phyloP scores from a whole-genome alignment of 2,113 vertebrate species.

The Melospiza georgiana region DNA sequence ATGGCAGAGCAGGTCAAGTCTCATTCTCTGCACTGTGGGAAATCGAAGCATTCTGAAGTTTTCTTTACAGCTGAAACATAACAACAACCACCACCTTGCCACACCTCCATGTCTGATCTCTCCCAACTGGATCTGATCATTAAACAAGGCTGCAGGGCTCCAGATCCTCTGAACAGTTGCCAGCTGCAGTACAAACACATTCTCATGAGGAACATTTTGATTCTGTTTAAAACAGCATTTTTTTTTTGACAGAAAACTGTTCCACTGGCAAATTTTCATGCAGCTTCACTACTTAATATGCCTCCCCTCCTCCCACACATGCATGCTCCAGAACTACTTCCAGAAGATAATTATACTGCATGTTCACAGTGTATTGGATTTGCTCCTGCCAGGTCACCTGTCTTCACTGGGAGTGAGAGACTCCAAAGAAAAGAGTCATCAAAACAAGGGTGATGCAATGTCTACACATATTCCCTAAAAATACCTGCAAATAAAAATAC shows the following conservation, averaged over 20 bases:
- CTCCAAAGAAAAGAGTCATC: not conserved
- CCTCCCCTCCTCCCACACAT: not conserved
- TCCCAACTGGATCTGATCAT: constrained; percentile 22
- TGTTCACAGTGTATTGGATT: not conserved
- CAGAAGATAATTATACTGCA: not conserved
- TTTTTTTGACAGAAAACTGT: not conserved
- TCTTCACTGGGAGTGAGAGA: not conserved
- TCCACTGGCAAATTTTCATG: constrained; percentile 9
- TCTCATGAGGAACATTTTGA: not conserved
- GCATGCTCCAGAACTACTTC: not conserved
- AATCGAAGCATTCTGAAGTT: not conserved
- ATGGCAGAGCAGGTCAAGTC: not conserved
- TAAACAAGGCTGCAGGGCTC: constrained; percentile 34
- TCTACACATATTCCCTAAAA: not conserved
- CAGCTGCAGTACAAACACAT: constrained; percentile 4
- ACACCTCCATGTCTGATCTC: constrained; percentile 32
- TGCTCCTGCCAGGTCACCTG: not conserved
- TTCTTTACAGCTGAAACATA: not conserved
- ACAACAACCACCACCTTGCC: not conserved
- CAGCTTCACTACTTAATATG: not conserved
- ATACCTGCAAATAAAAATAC: not conserved
- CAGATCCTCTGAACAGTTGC: constrained; percentile 32
- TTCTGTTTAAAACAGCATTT: constrained; percentile 10
- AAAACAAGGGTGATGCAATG: not conserved
- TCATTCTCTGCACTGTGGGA: not conserved